Evolutionary conservation across 2,888 invertebrate genomes (phyloP).

Genomic region (Adelognathus sp.): DNA sequence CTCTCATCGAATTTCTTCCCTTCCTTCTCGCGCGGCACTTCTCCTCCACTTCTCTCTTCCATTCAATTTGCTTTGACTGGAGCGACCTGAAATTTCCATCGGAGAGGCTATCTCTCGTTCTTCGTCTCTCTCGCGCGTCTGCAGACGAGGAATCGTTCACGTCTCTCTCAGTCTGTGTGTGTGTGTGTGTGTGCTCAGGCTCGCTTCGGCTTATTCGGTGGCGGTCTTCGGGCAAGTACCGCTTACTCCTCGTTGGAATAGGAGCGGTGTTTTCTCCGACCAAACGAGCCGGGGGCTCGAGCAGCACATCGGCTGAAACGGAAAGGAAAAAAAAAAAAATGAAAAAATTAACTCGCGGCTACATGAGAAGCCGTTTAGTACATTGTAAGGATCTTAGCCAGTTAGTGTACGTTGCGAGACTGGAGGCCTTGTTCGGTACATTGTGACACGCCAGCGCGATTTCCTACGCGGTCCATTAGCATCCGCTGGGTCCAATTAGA

Average conservation of each 20-base stretch:
- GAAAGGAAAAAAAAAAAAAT: not conserved
- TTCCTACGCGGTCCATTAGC: slow-evolving; percentile 58
- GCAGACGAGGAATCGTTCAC: slow-evolving; percentile 25
- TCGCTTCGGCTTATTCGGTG: slow-evolving; percentile 15
- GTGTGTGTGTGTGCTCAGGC: not conserved
- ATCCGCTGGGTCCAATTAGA: slow-evolving; percentile 61
- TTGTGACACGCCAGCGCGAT: slow-evolving; percentile 8
- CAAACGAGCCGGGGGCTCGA: slow-evolving; percentile 14
- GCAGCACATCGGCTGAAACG: not conserved
- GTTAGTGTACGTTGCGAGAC: no score
- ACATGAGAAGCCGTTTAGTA: not conserved
- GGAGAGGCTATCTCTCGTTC: slow-evolving; percentile 49
- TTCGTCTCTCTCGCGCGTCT: no score
- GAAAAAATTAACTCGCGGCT: not conserved
- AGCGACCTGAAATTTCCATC: slow-evolving; percentile 57
- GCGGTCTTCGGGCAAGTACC: slow-evolving; percentile 10
- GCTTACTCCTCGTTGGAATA: not conserved
- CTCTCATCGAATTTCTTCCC: slow-evolving; percentile 19
- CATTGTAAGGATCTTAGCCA: no score
- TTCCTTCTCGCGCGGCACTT: slow-evolving; percentile 24
- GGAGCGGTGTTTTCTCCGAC: not conserved
- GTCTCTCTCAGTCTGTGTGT: not conserved
- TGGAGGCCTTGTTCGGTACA: not conserved
- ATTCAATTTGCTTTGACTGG: slow-evolving; percentile 57
- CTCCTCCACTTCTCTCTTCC: slow-evolving; percentile 48